Percentiles rank a stretch among this genome's conserved stretches.
Evolutionary conservation across 2,888 invertebrate species (phyloP).

Genomic region (Abscondita cerata): DNA sequence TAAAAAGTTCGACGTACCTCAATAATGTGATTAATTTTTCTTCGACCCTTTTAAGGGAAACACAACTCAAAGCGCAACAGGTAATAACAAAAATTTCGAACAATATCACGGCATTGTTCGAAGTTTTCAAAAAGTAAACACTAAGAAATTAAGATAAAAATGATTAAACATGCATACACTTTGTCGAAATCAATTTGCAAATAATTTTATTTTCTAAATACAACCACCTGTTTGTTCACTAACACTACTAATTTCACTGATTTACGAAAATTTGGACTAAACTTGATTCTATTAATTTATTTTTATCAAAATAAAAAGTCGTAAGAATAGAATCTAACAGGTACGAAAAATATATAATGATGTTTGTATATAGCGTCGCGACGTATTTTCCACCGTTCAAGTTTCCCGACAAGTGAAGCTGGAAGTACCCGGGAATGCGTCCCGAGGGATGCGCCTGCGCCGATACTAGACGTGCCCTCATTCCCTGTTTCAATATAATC

Average conservation of each 20-base stretch:
- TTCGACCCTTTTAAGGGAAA: too few relatives aligned
- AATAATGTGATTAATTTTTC: too few relatives aligned
- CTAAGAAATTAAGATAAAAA: too few relatives aligned
- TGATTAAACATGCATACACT: too few relatives aligned
- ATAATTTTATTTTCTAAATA: neutral
- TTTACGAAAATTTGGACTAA: too few relatives aligned
- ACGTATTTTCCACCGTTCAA: conserved; percentile 34
- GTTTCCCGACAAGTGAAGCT: conserved; percentile 44
- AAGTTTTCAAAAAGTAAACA: too few relatives aligned
- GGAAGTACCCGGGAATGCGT: conserved; percentile 45
- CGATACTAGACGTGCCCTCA: conserved; percentile 27
- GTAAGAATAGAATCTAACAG: neutral
- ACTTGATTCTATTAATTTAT: too few relatives aligned
- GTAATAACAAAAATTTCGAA: too few relatives aligned
- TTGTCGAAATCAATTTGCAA: too few relatives aligned
- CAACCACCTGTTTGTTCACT: conserved; percentile 4
- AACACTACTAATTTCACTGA: neutral
- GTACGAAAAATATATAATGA: neutral
- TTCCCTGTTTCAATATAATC: conserved; percentile 27
- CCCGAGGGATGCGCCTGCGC: conserved; percentile 44
- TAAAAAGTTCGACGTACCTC: too few relatives aligned
- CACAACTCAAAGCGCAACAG: too few relatives aligned
- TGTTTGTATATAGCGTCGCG: conserved; percentile 26
- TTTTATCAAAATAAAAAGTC: neutral
- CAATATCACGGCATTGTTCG: too few relatives aligned